Base-by-base conservation (phyloP, 1,140 invertebrate genomes). In the Brachionus koreanus region DNA sequence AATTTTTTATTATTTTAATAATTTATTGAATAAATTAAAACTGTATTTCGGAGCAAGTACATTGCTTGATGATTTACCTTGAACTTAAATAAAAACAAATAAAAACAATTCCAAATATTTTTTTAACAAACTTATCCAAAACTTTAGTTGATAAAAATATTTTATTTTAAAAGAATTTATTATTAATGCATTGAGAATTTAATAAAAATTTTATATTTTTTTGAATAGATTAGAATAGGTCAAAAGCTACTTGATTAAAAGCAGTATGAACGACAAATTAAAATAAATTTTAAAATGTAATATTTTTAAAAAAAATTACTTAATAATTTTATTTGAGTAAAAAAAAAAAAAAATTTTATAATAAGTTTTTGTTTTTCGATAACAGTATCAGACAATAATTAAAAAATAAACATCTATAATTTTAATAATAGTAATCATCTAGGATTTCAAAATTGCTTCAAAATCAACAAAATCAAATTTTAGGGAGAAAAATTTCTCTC, bases 321-420 rank as follows among this genome's bases (percentile, higher is more conserved):
- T 35, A 65, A 65, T 65, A 65, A 65, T 65, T 65, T 65, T 65
- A 63, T 65, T 65, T 42, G 37, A 39, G 33, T 39, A 72, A 72
- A 72, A 72, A 72, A 72, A 42, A 72, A 42, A 39, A 23, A 72
- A n/a, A n/a, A n/a, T n/a, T 39, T 72, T 72, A 42, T 72, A 65
- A 65, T 33, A 37, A 33, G 33, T 65, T 23, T 65, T 33, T 37
- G 33, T 65, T 65, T 29, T 37, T 65, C 63, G 63, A 65, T 65
- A 65, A 65, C 63, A 65, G 63, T 33, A 29, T 33, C 63, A 57
- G 49, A 57, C 49, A 57, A 57, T 19, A n/a, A 57, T 57, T 57
- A 65, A 65, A 65, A 65, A 65, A 65, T 33, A 65, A 65, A 37
- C 13, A 65, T 33, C 63, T 37, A 65, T 33, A 33, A 65, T 65